phyloP scores from a whole-genome alignment of 2,797 vertebrate genomes.

The Hapalemur alaotrensis region DNA sequence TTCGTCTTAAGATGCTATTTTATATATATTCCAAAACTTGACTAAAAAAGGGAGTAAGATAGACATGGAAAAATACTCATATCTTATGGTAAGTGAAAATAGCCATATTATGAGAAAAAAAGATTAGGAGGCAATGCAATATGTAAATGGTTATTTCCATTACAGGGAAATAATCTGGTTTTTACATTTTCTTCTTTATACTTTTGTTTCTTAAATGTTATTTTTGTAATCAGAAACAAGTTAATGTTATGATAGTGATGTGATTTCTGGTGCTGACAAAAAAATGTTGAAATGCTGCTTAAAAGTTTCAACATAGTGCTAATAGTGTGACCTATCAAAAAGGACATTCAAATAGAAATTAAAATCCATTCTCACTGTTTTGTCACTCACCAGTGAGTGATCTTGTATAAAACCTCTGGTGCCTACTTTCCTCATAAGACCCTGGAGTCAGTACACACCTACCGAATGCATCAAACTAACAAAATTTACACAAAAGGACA shows the following conservation, averaged over 20 bases:
- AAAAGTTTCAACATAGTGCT: conserved; percentile 3
- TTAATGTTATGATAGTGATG: background rate
- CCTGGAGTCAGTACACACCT: background rate
- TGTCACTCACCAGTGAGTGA: background rate
- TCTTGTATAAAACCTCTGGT: background rate
- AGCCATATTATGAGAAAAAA: background rate
- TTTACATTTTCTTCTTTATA: background rate
- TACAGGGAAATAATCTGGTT: background rate
- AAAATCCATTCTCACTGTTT: background rate
- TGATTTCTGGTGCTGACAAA: background rate
- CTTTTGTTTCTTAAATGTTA: background rate
- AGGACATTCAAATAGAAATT: background rate
- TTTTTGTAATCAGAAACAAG: conserved; percentile 23
- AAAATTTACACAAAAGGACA: background rate
- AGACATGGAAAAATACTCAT: background rate
- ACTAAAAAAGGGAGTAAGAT: background rate
- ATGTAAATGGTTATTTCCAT: background rate
- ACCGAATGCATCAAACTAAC: background rate
- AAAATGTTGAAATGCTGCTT: background rate
- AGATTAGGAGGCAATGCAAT: background rate
- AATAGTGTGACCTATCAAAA: background rate
- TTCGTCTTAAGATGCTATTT: background rate
- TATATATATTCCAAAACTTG: background rate
- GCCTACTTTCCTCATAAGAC: background rate
- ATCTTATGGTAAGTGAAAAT: background rate